A percentile compares a stretch with the other conserved stretches of the same genome.
phyloP scores from a whole-genome alignment of 2,888 invertebrate genomes.

The Oxyscelio sp. region DNA sequence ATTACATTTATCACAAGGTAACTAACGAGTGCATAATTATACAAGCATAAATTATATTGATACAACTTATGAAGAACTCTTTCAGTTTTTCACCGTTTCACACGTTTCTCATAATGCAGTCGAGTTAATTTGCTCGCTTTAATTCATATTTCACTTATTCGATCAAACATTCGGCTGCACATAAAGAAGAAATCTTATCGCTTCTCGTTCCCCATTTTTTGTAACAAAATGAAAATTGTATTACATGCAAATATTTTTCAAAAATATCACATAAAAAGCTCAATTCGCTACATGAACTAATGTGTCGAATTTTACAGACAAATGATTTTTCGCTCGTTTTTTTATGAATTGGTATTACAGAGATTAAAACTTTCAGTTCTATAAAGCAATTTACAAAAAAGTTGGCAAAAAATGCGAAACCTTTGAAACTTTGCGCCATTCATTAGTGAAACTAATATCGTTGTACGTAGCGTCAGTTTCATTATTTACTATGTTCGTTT shows the following conservation, averaged over 20 bases:
- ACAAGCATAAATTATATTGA: too few relatives aligned
- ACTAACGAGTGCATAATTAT: too few relatives aligned
- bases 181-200: too few relatives aligned
- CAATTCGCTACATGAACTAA: constrained; percentile 12
- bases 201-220: background rate
- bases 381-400: constrained; percentile 31
- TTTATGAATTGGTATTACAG: constrained; percentile 35
- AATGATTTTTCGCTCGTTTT: constrained; percentile 30
- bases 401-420: constrained; percentile 51
- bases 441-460: constrained; percentile 61
- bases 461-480: constrained; percentile 45
- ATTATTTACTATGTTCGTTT: constrained; percentile 10
- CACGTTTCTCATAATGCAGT: too few relatives aligned
- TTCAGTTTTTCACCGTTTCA: too few relatives aligned
- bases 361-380: constrained; percentile 40
- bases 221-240: background rate
- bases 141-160: too few relatives aligned
- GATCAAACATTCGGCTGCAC: too few relatives aligned
- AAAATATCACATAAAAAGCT: constrained; percentile 3
- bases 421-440: constrained; percentile 53
- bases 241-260: constrained; percentile 1
- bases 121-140: too few relatives aligned
- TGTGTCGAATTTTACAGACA: background rate
- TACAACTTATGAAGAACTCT: too few relatives aligned
- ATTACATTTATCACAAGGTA: too few relatives aligned